Evolutionary conservation across 2,113 vertebrate species (phyloP), one percentile per base, ranked within the genome.

Genomic region (Lethenteron camtschaticum): DNA sequence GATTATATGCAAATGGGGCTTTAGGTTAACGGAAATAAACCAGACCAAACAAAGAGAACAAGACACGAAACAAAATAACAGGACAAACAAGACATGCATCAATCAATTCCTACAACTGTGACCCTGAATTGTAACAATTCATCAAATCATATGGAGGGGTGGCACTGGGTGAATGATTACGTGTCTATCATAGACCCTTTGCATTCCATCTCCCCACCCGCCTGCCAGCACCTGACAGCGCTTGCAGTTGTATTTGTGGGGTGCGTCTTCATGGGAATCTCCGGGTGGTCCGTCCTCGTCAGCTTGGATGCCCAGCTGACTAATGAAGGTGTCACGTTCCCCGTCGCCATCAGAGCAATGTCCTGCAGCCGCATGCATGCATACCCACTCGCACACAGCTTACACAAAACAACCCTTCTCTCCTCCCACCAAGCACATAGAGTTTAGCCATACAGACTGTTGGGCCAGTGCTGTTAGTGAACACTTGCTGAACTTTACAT

Each of bases 181-280:
- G 2, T 24, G 63, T 68, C 60, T 9, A 68, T 24, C 24, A 9
- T n/a, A n/a, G 16, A 13, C 11, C n/a, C 10, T 69, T 9, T 56
- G 24, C 58, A 41, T 41, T 41, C 12, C 24, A 20, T 56, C n/a
- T 10, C 24, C 10, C n/a, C 24, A 41, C 16, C 55, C 9, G 55
- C 8, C 9, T 6, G n/a, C 10, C 10, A 72, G 72, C 78, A 96
- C 94, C 80, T 96, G 94, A 77, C 94, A 99, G 78, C 92, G 87
- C 78, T 96, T 96, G 81, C 91, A 99, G 84, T 86, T 92, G 81
- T 96, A 99, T 75, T 92, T 99, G 81, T 96, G 90, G 57, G 82
- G 86, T 72, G 90, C 90, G 0, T 89, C 90, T 11, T 82, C 85
- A 0, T 95, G 91, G 0, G 87, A 85, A 68, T 83, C 82, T 58